A percentile compares a stretch with the other conserved stretches of the same genome.
phyloP scores from a whole-genome alignment of 2,113 vertebrate species.

The Hyaena hyaena region DNA sequence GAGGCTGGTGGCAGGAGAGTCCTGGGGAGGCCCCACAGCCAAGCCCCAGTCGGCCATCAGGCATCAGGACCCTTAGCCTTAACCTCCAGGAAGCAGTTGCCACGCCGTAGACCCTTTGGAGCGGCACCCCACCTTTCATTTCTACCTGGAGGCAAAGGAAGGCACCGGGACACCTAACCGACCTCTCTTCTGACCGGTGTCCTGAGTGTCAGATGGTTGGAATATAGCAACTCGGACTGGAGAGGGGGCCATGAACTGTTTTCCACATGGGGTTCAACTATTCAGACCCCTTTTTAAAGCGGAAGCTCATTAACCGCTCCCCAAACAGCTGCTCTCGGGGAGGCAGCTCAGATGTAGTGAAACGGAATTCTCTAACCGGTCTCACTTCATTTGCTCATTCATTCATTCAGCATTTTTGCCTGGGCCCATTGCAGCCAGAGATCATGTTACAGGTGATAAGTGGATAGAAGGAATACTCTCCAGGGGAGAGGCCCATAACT shows the following conservation, averaged over 20 bases:
- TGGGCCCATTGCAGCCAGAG: background rate
- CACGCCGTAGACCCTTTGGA: background rate
- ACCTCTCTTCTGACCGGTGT: background rate
- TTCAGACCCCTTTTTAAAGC: background rate
- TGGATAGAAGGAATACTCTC: too few relatives aligned
- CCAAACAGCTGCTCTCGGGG: background rate
- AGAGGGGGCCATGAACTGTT: background rate
- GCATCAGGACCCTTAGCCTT: background rate
- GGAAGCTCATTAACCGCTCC: background rate
- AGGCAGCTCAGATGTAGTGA: background rate
- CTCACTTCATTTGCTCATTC: background rate
- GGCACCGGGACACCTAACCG: background rate
- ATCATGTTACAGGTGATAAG: background rate
- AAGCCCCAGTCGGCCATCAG: background rate
- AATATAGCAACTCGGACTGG: background rate
- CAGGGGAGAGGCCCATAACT: background rate
- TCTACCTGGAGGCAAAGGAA: background rate
- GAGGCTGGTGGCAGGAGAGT: background rate
- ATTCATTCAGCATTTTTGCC: background rate
- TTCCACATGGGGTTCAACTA: background rate
- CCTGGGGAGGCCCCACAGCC: background rate
- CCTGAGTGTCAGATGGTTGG: rapidly evolving
- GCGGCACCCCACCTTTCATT: background rate
- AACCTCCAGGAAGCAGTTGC: background rate
- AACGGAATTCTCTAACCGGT: background rate